Conservation (phyloP, 2,113 vertebrate genomes). For the Prochilodus magdalenae region DNA sequence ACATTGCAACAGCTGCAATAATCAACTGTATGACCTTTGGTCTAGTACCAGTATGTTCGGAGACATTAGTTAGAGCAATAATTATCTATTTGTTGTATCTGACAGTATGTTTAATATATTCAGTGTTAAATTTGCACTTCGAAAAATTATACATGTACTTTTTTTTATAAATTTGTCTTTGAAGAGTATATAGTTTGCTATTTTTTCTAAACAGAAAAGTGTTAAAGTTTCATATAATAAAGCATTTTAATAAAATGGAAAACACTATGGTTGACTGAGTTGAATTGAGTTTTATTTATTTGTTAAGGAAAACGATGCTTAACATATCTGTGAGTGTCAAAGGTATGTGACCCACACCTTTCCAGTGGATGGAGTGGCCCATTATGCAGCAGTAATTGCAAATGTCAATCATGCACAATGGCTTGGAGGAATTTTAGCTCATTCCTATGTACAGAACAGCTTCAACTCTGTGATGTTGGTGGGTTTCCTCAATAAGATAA, state of each 20-base stretch:
- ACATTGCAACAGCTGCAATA: not conserved
- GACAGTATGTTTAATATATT: not conserved
- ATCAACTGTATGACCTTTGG: conserved; percentile 14
- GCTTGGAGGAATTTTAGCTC: too few species aligned
- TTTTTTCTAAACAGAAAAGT: conserved; percentile 4
- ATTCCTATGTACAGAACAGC: too few species aligned
- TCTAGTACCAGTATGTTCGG: conserved; percentile 27
- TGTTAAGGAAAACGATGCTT: too few species aligned
- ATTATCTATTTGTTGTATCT: not conserved
- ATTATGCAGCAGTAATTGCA: too few species aligned
- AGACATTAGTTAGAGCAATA: conserved; percentile 8
- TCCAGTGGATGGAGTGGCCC: too few species aligned
- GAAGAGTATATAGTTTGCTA: not conserved
- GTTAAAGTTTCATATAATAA: not conserved
- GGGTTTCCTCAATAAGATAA: too few species aligned
- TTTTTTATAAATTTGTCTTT: not conserved
- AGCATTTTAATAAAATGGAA: not conserved
- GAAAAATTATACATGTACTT: not conserved
- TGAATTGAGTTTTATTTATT: too few species aligned
- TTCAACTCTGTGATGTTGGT: too few species aligned
- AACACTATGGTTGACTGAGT: too few species aligned
- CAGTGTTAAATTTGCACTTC: conserved; percentile 33
- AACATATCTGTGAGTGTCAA: too few species aligned
- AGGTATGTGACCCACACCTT: too few species aligned
- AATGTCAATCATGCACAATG: too few species aligned